Evolutionary conservation across 2,113 vertebrate species (phyloP).

Genomic region (Vimba vimba): DNA sequence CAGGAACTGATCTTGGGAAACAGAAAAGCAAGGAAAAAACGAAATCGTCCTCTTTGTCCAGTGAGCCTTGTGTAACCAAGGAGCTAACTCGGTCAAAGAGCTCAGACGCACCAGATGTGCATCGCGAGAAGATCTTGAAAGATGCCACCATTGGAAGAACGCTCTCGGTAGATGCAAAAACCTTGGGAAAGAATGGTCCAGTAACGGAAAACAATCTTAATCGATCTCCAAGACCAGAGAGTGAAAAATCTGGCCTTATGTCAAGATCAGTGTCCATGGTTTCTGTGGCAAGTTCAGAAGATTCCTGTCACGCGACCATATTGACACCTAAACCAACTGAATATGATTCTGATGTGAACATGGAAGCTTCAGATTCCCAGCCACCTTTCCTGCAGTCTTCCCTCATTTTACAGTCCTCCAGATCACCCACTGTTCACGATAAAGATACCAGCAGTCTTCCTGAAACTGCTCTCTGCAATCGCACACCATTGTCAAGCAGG

Average conservation of each 20-base stretch:
- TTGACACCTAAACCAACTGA: slow-evolving; percentile 86
- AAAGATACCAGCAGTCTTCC: slow-evolving; percentile 81
- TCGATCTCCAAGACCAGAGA: slow-evolving; percentile 88
- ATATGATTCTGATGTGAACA: slow-evolving; percentile 88
- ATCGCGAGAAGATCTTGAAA: slow-evolving; percentile 83
- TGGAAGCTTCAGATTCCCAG: slow-evolving; percentile 90
- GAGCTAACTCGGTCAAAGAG: slow-evolving; percentile 91
- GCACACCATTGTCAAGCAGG: slow-evolving; percentile 71
- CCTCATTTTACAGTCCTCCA: slow-evolving; percentile 84
- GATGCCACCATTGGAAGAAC: slow-evolving; percentile 83
- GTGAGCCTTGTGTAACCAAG: slow-evolving; percentile 81
- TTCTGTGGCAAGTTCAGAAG: slow-evolving; percentile 93
- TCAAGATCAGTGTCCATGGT: slow-evolving; percentile 90
- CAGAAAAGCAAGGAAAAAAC: slow-evolving; percentile 85
- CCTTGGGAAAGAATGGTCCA: slow-evolving; percentile 74
- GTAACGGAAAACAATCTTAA: slow-evolving; percentile 83
- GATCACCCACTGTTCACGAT: slow-evolving; percentile 86
- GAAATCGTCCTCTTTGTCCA: slow-evolving; percentile 66
- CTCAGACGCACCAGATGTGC: slow-evolving; percentile 85
- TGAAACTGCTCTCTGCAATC: slow-evolving; percentile 79
- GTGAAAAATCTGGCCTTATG: slow-evolving; percentile 84
- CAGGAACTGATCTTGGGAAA: slow-evolving; percentile 82
- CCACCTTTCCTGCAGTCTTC: slow-evolving; percentile 90
- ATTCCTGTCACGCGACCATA: slow-evolving; percentile 86
- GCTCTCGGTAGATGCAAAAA: slow-evolving; percentile 86